Percentiles rank a stretch among this genome's conserved stretches.
Conservation (phyloP, 2,797 vertebrate genomes). For the Sebastes vulpes region DNA sequence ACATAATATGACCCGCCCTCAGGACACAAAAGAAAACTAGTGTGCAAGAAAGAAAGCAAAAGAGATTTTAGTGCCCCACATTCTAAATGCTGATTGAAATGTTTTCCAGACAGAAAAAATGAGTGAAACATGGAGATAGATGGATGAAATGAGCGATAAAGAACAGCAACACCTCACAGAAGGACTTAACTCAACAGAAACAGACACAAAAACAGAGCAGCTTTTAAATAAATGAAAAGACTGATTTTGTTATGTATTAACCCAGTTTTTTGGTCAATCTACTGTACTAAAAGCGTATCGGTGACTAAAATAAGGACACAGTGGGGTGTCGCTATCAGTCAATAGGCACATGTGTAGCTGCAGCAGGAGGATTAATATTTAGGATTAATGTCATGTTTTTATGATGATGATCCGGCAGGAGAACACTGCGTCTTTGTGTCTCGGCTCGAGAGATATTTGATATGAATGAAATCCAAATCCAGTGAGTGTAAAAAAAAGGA, state of each 20-base stretch:
- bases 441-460: not conserved
- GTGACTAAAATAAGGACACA: constrained; percentile 28
- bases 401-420: constrained; percentile 24
- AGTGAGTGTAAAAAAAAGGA: constrained; percentile 26
- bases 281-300: constrained; percentile 18
- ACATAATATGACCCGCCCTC: constrained; percentile 41
- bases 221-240: constrained; percentile 15
- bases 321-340: constrained; percentile 5
- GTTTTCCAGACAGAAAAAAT: not conserved
- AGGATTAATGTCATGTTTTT: constrained; percentile 59
- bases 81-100: not conserved
- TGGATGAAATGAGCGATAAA: not conserved
- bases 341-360: constrained; percentile 16
- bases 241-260: constrained; percentile 39
- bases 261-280: constrained; percentile 54
- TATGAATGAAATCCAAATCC: constrained; percentile 53
- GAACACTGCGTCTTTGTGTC: constrained; percentile 59
- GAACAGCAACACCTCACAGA: not conserved
- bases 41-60: not conserved
- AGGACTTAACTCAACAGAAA: not conserved
- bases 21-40: not conserved
- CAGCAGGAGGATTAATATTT: constrained; percentile 55
- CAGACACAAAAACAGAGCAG: constrained; percentile 16
- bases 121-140: not conserved
- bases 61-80: not conserved